phyloP scores from a whole-genome alignment of 2,113 vertebrate genomes.

The Polypterus bichir region DNA sequence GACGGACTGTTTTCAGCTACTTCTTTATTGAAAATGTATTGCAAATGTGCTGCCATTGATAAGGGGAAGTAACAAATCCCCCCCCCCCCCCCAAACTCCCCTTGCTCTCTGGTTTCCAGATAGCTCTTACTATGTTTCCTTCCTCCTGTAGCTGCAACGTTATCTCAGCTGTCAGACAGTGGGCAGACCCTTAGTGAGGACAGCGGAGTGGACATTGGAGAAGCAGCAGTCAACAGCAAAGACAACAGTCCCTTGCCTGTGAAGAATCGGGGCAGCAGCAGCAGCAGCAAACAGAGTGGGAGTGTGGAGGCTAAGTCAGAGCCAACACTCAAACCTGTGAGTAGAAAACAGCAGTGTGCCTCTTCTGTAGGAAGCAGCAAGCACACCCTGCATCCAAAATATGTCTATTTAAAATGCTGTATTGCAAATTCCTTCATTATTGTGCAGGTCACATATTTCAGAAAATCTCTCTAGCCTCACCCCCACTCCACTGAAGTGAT shows the following conservation, averaged over 20 bases:
- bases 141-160: conserved; percentile 59
- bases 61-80: no score
- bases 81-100: no score
- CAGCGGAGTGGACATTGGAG: conserved; percentile 89
- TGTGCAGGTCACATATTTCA: no score
- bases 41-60: no score
- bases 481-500: no score
- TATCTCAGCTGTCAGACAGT: conserved; percentile 88
- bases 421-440: neutral
- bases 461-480: no score
- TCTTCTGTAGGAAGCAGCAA: no score
- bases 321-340: conserved; percentile 71
- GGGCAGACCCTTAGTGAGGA: conserved; percentile 94
- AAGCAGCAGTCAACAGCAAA: conserved; percentile 61
- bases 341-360: conserved; percentile 15
- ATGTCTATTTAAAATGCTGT: neutral
- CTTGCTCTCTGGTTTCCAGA: no score
- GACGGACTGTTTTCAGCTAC: no score
- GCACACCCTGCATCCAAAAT: no score
- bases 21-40: no score
- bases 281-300: conserved; percentile 20
- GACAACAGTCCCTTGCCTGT: conserved; percentile 53
- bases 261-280: conserved; percentile 46
- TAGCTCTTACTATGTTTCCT: neutral
- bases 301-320: conserved; percentile 26